Evolutionary conservation across 2,797 vertebrate species (phyloP).

Genomic region (Zalophus californianus): DNA sequence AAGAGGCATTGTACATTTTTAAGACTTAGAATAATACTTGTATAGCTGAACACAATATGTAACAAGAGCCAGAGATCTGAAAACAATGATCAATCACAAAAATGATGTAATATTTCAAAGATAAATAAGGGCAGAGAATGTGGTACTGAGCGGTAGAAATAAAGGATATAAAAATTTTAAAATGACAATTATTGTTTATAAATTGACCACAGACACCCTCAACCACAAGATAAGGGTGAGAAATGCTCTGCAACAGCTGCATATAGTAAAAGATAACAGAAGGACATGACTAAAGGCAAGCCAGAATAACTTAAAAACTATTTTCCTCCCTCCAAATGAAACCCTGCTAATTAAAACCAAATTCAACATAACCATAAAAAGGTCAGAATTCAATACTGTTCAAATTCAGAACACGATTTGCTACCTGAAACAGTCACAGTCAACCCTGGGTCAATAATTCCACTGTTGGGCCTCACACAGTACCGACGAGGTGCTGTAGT

Average conservation of each 20-base stretch:
- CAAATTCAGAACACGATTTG: neutral
- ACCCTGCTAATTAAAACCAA: neutral
- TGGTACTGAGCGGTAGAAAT: neutral
- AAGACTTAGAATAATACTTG: constrained; percentile 18
- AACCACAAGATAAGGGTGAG: neutral
- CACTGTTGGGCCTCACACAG: constrained; percentile 99
- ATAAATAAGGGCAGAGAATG: constrained; percentile 19
- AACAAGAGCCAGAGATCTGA: neutral
- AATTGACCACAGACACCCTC: neutral
- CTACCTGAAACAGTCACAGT: constrained; percentile 96
- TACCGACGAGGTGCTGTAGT: constrained; percentile 98
- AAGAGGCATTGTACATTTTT: neutral
- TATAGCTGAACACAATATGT: neutral
- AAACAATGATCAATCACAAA: constrained; percentile 16
- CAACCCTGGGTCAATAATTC: constrained; percentile 94
- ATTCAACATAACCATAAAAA: neutral
- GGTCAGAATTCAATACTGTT: neutral
- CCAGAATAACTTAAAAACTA: neutral
- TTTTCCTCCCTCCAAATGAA: neutral
- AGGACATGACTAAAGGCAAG: constrained; percentile 18
- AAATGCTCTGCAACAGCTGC: neutral
- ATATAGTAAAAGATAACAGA: neutral
- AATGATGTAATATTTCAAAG: constrained; percentile 31
- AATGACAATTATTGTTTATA: neutral
- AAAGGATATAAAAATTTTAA: neutral